Base-by-base conservation (phyloP, 2,888 invertebrate species). In the Dione vanillae region DNA sequence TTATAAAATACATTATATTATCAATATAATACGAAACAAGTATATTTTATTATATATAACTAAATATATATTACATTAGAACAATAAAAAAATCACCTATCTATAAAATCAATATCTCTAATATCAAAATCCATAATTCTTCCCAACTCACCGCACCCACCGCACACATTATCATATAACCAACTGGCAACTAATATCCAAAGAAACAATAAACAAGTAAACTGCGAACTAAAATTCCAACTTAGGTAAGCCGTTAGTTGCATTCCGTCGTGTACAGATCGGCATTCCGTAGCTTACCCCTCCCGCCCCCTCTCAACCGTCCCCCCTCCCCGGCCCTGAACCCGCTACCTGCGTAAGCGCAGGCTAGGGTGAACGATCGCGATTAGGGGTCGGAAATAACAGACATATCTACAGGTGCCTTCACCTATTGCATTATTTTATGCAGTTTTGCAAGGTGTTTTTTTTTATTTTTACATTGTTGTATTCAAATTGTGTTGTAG, bases 281-380 rank as follows among this genome's bases (percentile, higher is more conserved):
- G 79, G 80, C 88, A 87, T 87, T 86, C 86, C 85, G 80, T 76
- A 80, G 82, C 76, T 40, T 35, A 35, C 78, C 79, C 85, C 85
- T 85, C 87, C 85, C 86, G 27, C 2, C 27, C 27, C 84, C 86
- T 84, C 78, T 76, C 71, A n/a, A n/a, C 72, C 61, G 68, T 43
- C 68, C 61, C 52, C 84, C 86, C 84, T 78, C 76, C 71, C 72
- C 61, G 68, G 45, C 68, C 61, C 52, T 40, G 41, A 71, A 65
- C 69, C 45, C 54, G 43, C 19, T 85, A 81, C 83, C 85, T 81
- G 86, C 89, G 88, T 88, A 72, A 74, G 88, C 90, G 68, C 68
- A 62, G 2, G 61, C 65, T 67, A 80, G 81, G 84, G 85, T 87
- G 83, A 86, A 86, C 79, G 87, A 80, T 82, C 62, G 65, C 66